Evolutionary conservation across 2,113 vertebrate species (phyloP).

Genomic region (Balaenoptera acutorostrata): DNA sequence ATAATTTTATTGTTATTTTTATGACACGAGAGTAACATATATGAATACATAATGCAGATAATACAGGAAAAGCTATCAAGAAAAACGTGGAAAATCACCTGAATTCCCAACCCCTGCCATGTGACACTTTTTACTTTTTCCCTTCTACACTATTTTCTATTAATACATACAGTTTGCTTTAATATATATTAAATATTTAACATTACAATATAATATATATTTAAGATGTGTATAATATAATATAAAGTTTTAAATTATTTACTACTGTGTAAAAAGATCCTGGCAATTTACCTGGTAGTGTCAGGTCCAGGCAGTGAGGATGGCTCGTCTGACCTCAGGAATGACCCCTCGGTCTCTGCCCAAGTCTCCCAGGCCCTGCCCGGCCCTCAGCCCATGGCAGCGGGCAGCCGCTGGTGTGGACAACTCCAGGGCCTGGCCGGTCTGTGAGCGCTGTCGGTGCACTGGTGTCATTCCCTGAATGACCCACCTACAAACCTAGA

Average conservation of each 20-base stretch:
- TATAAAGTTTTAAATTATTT: not conserved
- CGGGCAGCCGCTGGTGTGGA: not conserved
- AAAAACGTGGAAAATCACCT: not conserved
- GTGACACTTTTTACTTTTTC: not conserved
- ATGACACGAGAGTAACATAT: not conserved
- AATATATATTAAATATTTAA: not conserved
- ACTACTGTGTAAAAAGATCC: not conserved
- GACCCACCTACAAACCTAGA: conserved; percentile 23
- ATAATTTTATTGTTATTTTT: not conserved
- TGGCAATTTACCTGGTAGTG: not conserved
- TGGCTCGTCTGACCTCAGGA: not conserved
- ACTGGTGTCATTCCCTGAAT: not conserved
- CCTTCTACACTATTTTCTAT: not conserved
- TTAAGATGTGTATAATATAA: not conserved
- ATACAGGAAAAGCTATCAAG: not conserved
- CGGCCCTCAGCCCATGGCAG: not conserved
- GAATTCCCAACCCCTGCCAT: not conserved
- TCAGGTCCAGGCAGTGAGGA: not conserved
- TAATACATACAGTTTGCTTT: not conserved
- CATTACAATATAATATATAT: not conserved
- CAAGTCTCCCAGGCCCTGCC: not conserved
- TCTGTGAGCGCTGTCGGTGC: not conserved
- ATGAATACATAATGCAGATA: not conserved
- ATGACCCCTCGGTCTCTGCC: not conserved
- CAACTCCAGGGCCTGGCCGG: not conserved